Percentiles rank a stretch among this genome's conserved stretches.
These are phyloP conservation scores for Paratilapia polleni DNA, from an alignment of 2,113 vertebrate species.

Conservation along the genomic window DNA sequence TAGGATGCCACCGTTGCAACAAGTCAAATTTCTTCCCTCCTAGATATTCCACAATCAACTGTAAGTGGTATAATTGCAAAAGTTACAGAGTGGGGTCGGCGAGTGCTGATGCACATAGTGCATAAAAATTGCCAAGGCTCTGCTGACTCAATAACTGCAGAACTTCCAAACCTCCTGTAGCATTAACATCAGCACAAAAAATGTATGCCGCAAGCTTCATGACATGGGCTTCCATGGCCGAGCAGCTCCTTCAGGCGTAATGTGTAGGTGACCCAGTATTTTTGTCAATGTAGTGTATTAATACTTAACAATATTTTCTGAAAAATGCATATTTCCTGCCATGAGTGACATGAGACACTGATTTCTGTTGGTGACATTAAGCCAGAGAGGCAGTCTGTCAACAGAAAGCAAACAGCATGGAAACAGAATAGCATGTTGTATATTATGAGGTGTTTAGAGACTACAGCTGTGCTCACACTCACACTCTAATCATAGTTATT, in stretches of 20 bases:
- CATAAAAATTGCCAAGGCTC: too few species aligned
- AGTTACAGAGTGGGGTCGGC: too few species aligned
- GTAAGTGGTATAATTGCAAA: too few species aligned
- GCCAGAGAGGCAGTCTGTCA: not conserved
- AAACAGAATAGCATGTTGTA: not conserved
- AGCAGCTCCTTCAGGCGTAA: too few species aligned
- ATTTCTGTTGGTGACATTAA: not conserved
- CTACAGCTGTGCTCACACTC: not conserved
- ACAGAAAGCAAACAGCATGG: not conserved
- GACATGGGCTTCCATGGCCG: not conserved
- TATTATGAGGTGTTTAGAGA: not conserved
- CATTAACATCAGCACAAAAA: not conserved
- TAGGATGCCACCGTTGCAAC: too few species aligned
- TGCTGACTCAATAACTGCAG: too few species aligned
- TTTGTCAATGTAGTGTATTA: not conserved
- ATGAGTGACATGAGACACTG: not conserved
- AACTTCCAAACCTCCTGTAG: not conserved
- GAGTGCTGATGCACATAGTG: too few species aligned
- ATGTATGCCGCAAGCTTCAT: too few species aligned
- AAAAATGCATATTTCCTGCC: rapidly evolving
- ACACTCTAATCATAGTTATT: not conserved
- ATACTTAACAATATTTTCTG: not conserved
- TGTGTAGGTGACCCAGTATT: not conserved
- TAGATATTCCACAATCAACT: not conserved
- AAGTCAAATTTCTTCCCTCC: too few species aligned